Evolutionary conservation across 2,888 invertebrate genomes (phyloP).

Genomic region (Tubulanus polymorphus): DNA sequence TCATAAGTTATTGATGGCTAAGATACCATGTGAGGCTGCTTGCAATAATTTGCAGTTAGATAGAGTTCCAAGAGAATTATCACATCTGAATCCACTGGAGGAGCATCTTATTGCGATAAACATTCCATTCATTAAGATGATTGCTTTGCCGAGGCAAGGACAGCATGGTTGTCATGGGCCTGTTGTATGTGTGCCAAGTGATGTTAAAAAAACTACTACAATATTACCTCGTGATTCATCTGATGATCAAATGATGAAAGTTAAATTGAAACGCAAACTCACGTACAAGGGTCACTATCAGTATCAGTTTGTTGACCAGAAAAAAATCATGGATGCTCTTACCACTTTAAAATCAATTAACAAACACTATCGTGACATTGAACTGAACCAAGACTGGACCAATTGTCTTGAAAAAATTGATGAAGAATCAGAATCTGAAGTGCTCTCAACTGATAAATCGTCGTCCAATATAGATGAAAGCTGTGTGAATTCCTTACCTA

Average conservation of each 20-base stretch:
- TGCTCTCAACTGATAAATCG: no score
- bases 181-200: not conserved
- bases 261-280: not conserved
- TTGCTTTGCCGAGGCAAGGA: not conserved
- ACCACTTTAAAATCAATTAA: not conserved
- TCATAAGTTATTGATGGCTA: not conserved
- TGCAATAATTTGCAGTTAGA: not conserved
- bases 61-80: not conserved
- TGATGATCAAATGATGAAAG: not conserved
- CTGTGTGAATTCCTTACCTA: no score
- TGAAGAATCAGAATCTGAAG: no score
- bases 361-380: not conserved
- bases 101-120: not conserved
- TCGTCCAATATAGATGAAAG: no score
- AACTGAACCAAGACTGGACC: no score
- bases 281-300: not conserved
- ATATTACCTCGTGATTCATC: not conserved
- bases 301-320: not conserved
- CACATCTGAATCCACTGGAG: not conserved
- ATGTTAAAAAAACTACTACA: not conserved
- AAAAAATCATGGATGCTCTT: not conserved
- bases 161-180: not conserved
- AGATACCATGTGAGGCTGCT: not conserved
- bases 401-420: no score
- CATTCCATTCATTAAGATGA: not conserved